Evolutionary conservation across 1,140 invertebrate species (phyloP).

Genomic region (Anastatus disparis): DNA sequence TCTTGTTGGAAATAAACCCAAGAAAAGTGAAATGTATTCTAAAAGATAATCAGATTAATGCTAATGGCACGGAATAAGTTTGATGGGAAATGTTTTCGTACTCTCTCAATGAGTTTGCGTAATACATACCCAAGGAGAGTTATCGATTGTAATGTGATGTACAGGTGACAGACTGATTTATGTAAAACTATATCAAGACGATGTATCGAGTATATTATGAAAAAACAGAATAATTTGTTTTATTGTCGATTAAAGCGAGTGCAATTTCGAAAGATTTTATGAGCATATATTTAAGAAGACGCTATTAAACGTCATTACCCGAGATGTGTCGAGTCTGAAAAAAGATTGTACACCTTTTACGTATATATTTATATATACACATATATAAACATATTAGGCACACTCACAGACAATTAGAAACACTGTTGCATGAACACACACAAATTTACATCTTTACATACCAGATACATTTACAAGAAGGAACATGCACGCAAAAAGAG

Average conservation of each 20-base stretch:
- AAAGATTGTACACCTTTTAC: conserved; percentile 12
- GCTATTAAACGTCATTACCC: conserved; percentile 13
- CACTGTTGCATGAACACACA: neutral
- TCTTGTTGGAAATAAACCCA: neutral
- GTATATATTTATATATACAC: conserved; percentile 8
- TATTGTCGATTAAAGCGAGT: conserved; percentile 18
- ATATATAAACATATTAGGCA: conserved; percentile 14
- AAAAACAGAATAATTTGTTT: conserved; percentile 20
- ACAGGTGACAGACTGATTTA: conserved; percentile 33
- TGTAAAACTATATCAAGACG: conserved; percentile 15
- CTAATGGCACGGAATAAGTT: neutral
- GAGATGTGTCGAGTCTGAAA: conserved; percentile 18
- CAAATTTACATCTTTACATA: neutral
- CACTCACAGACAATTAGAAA: neutral
- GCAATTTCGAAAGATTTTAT: conserved; percentile 30
- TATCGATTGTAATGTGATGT: conserved; percentile 27
- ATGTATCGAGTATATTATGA: conserved; percentile 33
- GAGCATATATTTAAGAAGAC: conserved; percentile 31
- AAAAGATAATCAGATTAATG: conserved; percentile 1
- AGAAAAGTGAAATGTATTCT: neutral
- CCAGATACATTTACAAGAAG: no score
- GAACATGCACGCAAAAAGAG: neutral
- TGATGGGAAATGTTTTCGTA: neutral
- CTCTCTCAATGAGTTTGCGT: neutral
- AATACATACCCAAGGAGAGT: neutral